Evolutionary conservation across 2,888 invertebrate species (phyloP).

Genomic region (Amiota communis): DNA sequence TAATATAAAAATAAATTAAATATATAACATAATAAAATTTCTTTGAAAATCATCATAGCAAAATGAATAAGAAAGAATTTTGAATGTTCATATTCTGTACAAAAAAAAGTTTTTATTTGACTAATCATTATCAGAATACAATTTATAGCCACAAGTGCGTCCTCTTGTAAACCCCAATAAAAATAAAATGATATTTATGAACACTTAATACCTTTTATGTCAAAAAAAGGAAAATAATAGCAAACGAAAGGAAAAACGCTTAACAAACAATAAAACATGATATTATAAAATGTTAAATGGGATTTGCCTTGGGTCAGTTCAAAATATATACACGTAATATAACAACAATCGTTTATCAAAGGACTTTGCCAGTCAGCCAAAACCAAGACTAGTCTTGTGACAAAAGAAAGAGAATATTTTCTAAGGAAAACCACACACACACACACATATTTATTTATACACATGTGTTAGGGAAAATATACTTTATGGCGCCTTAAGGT

Average conservation of each 20-base stretch:
- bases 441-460: background rate
- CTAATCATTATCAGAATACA: slow-evolving; percentile 25
- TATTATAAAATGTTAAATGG: slow-evolving; percentile 62
- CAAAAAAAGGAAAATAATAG: slow-evolving; percentile 33
- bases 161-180: slow-evolving; percentile 43
- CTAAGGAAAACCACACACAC: background rate
- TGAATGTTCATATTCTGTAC: background rate
- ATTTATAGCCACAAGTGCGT: slow-evolving; percentile 57
- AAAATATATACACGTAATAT: background rate
- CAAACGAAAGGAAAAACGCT: slow-evolving; percentile 53
- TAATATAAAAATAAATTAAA: no score
- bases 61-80: no score
- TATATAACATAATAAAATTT: no score
- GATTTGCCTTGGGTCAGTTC: slow-evolving; percentile 54
- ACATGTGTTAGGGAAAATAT: background rate
- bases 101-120: background rate
- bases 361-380: no score
- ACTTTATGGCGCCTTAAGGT: slow-evolving; percentile 58
- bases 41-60: no score
- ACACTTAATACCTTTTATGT: slow-evolving; percentile 54
- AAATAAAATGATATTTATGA: background rate
- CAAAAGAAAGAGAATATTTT: no score
- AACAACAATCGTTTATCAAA: no score
- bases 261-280: slow-evolving; percentile 59
- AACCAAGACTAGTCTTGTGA: no score